Base-by-base conservation (phyloP, 2,797 vertebrate species). In the Antrozous pallidus region DNA sequence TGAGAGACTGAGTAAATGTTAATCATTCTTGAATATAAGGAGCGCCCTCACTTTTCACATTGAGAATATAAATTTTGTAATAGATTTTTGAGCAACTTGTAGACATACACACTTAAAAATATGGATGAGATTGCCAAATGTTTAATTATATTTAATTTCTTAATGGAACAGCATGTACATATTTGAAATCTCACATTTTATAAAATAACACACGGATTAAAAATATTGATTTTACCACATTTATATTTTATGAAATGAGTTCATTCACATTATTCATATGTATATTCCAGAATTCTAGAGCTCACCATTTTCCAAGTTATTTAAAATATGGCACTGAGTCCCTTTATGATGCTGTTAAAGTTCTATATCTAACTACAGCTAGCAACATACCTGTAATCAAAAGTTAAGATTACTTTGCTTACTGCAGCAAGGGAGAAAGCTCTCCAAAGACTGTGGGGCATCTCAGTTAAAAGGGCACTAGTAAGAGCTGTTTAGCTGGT, bases 141-240 rank as follows among this genome's bases (percentile, higher is more conserved):
- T 87, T 33, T 80, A 75, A 86, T 82, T 92, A 47, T 58, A 58
- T 94, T 94, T 92, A 67, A 73, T 74, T 80, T 95, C 45, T 83
- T 93, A 83, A 90, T 93, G 90, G 84, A 84, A 1, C 6, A 84
- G 12, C 26, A 83, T 51, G 67, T 67, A 22, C 7, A 11, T 69
- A 49, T 73, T 85, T 88, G 18, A 87, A 93, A 42, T 69, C 63
- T 91, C 73, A 91, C 47, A 58, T 83, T 93, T 87, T 74, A 65
- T 73, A 42, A 81, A 94, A 65, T 36, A 88, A 61, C 28, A 80
- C 24, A n/a, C 78, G 77, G 9, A 93, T 87, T 83, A 87, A 24
- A 70, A 91, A 51, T 82, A 61, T 12, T 74, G 45, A 33, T 75
- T 78, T 81, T 63, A 65, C 22, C 9, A 58, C 40, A 65, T 82